Percentiles rank a stretch among this genome's conserved stretches.
Evolutionary conservation across 2,113 vertebrate species (phyloP).

Genomic region (Protomyctophum bolini): DNA sequence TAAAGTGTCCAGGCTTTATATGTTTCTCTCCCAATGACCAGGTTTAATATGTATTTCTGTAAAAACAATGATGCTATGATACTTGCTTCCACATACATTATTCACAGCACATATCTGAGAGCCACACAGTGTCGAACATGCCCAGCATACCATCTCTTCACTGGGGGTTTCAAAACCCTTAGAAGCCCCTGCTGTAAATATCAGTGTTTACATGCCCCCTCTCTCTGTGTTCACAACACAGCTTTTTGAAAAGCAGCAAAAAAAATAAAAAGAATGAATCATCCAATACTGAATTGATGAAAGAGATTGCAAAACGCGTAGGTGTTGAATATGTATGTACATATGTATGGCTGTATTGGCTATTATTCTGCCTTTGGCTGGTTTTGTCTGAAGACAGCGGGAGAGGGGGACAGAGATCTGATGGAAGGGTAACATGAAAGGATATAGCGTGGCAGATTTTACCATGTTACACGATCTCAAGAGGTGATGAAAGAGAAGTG

Average conservation of each 20-base stretch:
- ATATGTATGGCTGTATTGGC: background rate
- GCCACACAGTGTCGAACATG: too few relatives aligned
- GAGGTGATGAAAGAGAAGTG: constrained; percentile 23
- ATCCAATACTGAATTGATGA: background rate
- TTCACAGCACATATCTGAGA: too few relatives aligned
- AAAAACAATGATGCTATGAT: too few relatives aligned
- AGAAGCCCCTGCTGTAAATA: too few relatives aligned
- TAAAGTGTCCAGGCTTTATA: too few relatives aligned
- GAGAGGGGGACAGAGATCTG: constrained; percentile 14
- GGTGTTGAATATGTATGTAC: background rate
- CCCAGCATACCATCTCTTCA: too few relatives aligned
- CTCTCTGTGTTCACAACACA: background rate
- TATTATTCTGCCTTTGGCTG: background rate
- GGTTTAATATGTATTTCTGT: too few relatives aligned
- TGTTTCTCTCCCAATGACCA: too few relatives aligned
- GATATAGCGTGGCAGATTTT: constrained; percentile 17
- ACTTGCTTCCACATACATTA: too few relatives aligned
- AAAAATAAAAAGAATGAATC: background rate
- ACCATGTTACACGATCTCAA: constrained; percentile 9
- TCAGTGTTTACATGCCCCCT: too few relatives aligned
- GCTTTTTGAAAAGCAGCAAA: background rate
- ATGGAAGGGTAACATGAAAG: constrained; percentile 52
- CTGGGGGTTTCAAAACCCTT: too few relatives aligned
- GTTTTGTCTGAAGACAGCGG: constrained; percentile 31
- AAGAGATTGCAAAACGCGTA: background rate